Evolutionary conservation across 1,140 invertebrate species (phyloP), one percentile per base, ranked within the genome.

Genomic region (Procambarus virginalis): DNA sequence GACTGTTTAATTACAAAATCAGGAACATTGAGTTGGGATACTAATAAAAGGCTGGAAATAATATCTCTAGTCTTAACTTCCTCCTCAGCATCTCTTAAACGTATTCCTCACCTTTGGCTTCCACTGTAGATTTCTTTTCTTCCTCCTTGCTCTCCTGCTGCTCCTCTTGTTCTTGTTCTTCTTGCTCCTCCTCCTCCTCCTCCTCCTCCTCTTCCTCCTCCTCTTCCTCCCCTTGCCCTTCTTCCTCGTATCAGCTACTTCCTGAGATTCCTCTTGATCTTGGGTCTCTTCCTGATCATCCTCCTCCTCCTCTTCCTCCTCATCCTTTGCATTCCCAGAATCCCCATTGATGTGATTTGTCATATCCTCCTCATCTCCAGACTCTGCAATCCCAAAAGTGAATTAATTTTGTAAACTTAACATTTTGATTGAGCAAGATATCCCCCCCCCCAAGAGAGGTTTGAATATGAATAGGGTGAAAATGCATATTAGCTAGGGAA

Each of bases 301-400:
- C 48, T 89, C 86, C 51, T 89, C 87, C 17, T 9, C 8, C 12
- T 55, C 51, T 5, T 83, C 73, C 14, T 89, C 78, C 14, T 89
- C 87, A 5, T 83, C 80, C 51, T 89, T 73, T 2, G 17, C 17
- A 60, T 77, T 78, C 5, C 55, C 68, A 14, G 64, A 60, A 70
- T 89, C 87, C 0, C 87, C 87, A 78, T 89, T 89, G n/a, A 84
- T 60, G 45, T 84, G 87, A 73, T 89, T 84, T 46, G 73, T 17
- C 70, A 89, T 22, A n/a, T 89, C 87, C 9, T 88, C 78, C n/a
- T 88, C 48, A 70, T 82, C 78, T n/a, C 48, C 64, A 20, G 86
- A 75, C 82, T 88, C 86, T 88, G 78, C 3, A 81, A 82, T 34
- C 2, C 3, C 22, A 17, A 82, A 9, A n/a, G 17, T 45, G 14